Conservation (phyloP, 2,797 vertebrate species). For the Sebastes paucispinis region DNA sequence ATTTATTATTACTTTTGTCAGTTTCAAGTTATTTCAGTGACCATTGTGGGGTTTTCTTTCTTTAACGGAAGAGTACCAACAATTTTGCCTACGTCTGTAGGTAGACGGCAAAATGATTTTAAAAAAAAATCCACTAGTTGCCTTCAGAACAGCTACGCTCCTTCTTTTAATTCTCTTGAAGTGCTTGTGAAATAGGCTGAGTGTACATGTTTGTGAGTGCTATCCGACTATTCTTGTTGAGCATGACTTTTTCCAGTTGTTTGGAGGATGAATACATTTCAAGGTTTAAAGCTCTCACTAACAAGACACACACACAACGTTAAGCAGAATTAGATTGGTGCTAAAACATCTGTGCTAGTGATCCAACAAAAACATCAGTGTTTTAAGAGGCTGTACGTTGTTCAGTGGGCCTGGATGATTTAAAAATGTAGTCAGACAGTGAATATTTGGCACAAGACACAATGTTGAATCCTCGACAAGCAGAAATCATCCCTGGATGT, state of each 20-base stretch:
- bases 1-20: too few species aligned
- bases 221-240: neutral
- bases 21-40: too few species aligned
- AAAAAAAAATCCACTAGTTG: neutral
- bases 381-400: neutral
- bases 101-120: accelerated
- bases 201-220: neutral
- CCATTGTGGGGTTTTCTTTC: too few species aligned
- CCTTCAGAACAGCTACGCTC: neutral
- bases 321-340: neutral
- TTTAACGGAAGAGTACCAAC: too few species aligned
- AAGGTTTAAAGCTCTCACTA: neutral
- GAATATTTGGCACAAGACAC: neutral
- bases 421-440: neutral
- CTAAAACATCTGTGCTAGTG: neutral
- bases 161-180: neutral
- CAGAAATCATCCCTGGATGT: neutral
- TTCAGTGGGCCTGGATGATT: neutral
- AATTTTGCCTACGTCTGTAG: too few species aligned
- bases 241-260: neutral
- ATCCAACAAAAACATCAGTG: neutral
- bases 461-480: neutral
- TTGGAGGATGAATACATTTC: neutral
- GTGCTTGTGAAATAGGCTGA: neutral
- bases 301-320: neutral